Base-by-base conservation (phyloP, 2,797 vertebrate genomes). In the Sphaeramia orbicularis region DNA sequence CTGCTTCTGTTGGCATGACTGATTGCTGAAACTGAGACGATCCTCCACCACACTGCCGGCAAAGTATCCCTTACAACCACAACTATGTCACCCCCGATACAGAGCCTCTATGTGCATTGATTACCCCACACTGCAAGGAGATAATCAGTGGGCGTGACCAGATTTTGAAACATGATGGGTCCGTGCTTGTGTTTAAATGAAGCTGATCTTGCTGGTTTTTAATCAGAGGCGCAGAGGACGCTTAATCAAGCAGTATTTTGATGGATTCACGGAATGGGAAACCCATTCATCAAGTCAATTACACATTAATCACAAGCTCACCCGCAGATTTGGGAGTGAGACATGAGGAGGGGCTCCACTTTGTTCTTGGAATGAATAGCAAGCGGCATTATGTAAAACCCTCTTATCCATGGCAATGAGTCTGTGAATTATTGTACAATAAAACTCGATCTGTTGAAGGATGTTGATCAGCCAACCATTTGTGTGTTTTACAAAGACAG, bases 281-380 rank as follows among this genome's bases (percentile, higher is more conserved):
- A 84, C 66, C 89, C 90, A 92, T 93, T 92, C 88, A 93, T 93
- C 90, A 91, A 92, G 89, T 92, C 91, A 92, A 90, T 93, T 92
- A 92, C 86, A 89, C 90, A 92, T 92, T 91, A 90, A 92, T 94
- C 92, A 92, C 62, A 24, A 85, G 80, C 87, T 89, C 85, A 72
- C 86, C 80, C 80, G 16, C 76, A 81, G 84, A 90, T 89, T 89
- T 78, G 36, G 70, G 60, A 84, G 80, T 56, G 82, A 85, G 78
- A 89, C 81, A 74, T 13, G 45, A 83, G 83, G 83, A 83, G 87
- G 86, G 84, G 76, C 74, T 76, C 56, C 62, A 84, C 85, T 91
- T 87, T 88, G 81, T 87, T 89, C 87, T 71, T 42, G 77, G 69
- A 83, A 64, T 83, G 84, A 86, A 88, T 80, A 78, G 80, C 65